phyloP scores from a whole-genome alignment of 2,888 invertebrate species.

The Orthosia gothica region DNA sequence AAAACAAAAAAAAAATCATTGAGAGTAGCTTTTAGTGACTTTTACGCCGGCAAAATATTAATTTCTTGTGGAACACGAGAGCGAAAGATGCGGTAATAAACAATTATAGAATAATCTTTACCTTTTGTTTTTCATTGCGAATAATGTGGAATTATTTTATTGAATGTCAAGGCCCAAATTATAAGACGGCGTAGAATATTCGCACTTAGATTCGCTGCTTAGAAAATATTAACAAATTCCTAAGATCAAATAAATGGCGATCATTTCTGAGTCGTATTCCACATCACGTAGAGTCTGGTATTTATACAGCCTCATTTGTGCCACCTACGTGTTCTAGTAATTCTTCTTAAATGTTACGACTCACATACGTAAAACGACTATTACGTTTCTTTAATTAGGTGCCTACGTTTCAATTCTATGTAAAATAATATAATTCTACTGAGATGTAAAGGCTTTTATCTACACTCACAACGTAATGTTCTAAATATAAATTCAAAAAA shows the following conservation, averaged over 20 bases:
- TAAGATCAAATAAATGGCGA: slow-evolving; percentile 2
- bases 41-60: too few species aligned
- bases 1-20: too few species aligned
- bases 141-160: too few species aligned
- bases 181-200: neutral
- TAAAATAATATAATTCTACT: neutral
- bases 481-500: too few species aligned
- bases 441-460: neutral
- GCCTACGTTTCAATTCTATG: neutral
- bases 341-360: neutral
- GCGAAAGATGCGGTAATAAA: too few species aligned
- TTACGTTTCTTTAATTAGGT: neutral
- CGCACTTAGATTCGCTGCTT: too few species aligned
- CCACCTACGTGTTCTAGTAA: slow-evolving; percentile 1
- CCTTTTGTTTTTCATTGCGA: too few species aligned
- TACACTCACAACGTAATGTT: too few species aligned
- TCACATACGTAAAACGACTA: neutral
- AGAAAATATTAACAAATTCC: neutral
- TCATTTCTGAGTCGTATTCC: neutral
- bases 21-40: too few species aligned
- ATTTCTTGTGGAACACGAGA: too few species aligned
- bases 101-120: neutral
- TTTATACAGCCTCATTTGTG: slow-evolving; percentile 13
- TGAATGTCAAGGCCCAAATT: neutral
- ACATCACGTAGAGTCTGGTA: neutral